Percentiles rank a stretch among this genome's conserved stretches.
These are phyloP conservation scores for Chaetodon trifascialis DNA, from an alignment of 2,113 vertebrate species.

Conservation along the genomic window DNA sequence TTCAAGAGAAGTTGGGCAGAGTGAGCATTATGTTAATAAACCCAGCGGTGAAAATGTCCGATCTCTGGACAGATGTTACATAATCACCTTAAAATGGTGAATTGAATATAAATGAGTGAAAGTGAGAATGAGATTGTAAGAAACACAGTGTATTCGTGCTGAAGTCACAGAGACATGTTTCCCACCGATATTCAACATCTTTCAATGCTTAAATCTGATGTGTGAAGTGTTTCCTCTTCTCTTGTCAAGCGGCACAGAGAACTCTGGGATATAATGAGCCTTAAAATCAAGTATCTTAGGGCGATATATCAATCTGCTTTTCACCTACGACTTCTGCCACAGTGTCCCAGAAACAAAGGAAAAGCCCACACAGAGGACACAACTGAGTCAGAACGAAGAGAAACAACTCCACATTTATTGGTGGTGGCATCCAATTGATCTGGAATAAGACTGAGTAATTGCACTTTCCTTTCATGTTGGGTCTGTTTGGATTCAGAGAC, in stretches of 20 bases:
- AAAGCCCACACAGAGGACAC: constrained; percentile 9
- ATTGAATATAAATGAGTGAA: too few relatives aligned
- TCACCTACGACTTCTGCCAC: background rate
- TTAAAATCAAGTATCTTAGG: background rate
- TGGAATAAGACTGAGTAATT: constrained; percentile 65
- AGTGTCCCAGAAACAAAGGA: constrained; percentile 17
- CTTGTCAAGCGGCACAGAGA: background rate
- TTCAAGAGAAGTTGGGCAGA: too few relatives aligned
- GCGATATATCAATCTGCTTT: background rate
- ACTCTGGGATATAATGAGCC: background rate
- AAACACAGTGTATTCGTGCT: background rate
- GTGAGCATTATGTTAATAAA: too few relatives aligned
- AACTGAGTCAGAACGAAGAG: constrained; percentile 11
- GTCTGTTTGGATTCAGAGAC: constrained; percentile 62
- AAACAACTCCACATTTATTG: constrained; percentile 43
- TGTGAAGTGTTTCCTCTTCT: background rate
- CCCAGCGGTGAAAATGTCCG: background rate
- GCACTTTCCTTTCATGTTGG: constrained; percentile 74
- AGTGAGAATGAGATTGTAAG: background rate
- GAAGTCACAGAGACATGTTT: background rate
- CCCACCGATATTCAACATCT: background rate
- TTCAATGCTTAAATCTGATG: background rate
- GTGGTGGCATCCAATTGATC: constrained; percentile 63
- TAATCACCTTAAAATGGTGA: background rate
- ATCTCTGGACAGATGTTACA: background rate